phyloP scores from a whole-genome alignment of 2,113 vertebrate genomes.

The Daboia siamensis region DNA sequence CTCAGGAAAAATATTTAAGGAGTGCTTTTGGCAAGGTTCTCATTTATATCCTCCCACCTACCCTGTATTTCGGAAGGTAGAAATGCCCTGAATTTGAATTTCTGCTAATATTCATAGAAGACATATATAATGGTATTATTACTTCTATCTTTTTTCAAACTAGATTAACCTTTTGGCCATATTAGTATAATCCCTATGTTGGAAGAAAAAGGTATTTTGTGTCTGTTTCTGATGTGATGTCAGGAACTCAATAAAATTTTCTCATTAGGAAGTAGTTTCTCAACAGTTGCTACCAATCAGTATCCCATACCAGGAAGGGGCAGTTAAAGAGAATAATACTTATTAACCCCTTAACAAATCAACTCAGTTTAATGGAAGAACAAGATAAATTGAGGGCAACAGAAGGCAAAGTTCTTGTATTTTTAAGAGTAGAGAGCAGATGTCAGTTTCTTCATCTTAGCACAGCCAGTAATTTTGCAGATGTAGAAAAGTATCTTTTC shows the following conservation, averaged over 20 bases:
- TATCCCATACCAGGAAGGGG: not conserved
- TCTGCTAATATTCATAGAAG: not conserved
- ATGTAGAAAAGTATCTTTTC: not conserved
- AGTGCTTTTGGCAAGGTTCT: not conserved
- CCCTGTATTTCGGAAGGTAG: not conserved
- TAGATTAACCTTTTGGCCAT: not conserved
- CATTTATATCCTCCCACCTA: not conserved
- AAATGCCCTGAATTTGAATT: not conserved
- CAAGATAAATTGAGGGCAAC: not conserved
- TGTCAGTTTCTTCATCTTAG: not conserved
- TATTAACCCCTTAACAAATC: not conserved
- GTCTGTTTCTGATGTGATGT: not conserved
- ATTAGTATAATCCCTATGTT: not conserved
- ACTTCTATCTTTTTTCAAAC: not conserved
- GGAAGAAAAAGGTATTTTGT: not conserved
- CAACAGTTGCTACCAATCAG: not conserved
- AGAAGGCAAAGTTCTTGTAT: not conserved
- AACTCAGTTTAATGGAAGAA: not conserved
- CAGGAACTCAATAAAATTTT: not conserved
- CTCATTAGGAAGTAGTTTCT: not conserved
- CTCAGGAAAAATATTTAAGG: not conserved
- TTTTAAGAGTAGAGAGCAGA: not conserved
- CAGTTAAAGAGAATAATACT: not conserved
- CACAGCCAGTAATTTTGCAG: not conserved
- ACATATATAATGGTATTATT: not conserved